Conservation (phyloP, 2,113 vertebrate genomes). For the Alethe castanea region DNA sequence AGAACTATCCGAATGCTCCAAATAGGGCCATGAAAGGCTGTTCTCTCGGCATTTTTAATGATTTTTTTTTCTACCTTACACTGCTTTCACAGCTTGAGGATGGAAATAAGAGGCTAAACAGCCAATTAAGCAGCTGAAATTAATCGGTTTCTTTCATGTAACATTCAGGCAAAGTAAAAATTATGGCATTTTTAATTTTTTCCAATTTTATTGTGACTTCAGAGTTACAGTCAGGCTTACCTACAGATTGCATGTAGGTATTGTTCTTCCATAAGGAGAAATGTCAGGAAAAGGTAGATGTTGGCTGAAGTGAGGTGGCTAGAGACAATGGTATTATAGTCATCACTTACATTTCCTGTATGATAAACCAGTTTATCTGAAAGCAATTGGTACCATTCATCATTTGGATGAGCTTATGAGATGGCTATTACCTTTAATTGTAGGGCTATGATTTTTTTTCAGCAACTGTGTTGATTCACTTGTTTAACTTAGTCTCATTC, state of each 20-base stretch:
- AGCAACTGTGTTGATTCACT: background rate
- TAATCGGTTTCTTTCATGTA: background rate
- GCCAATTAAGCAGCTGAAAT: background rate
- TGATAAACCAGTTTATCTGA: conserved; percentile 20
- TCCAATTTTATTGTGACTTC: background rate
- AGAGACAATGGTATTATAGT: background rate
- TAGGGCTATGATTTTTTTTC: background rate
- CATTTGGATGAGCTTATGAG: background rate
- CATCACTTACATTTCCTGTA: background rate
- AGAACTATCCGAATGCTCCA: background rate
- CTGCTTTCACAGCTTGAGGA: background rate
- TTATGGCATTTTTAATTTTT: background rate
- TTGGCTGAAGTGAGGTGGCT: background rate
- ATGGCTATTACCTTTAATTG: background rate
- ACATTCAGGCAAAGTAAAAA: background rate
- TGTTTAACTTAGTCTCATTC: background rate
- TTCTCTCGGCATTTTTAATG: background rate
- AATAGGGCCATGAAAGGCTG: background rate
- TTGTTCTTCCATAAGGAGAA: background rate
- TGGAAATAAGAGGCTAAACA: background rate
- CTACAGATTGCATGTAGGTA: background rate
- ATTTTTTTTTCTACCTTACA: rapidly evolving
- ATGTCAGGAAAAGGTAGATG: background rate
- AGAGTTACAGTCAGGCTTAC: background rate
- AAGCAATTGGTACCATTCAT: background rate